A percentile compares a stretch with the other conserved stretches of the same genome.
phyloP scores from a whole-genome alignment of 1,140 invertebrate species.

The Scaptomyza hsui region DNA sequence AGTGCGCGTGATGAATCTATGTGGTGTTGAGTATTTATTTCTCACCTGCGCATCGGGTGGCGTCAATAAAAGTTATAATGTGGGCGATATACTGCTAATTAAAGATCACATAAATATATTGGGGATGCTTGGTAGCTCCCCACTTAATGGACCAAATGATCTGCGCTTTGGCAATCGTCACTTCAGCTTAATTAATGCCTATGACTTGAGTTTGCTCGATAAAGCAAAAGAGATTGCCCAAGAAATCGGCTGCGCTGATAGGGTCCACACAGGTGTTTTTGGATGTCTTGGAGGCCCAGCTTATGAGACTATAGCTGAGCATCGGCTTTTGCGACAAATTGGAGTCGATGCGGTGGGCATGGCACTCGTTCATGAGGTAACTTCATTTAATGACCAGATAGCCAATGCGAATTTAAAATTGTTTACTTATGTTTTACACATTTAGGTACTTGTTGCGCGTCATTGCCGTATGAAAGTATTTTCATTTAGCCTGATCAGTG shows the following conservation, averaged over 20 bases:
- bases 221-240: conserved; percentile 89
- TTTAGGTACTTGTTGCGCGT: conserved; percentile 86
- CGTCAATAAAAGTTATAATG: conserved; percentile 91
- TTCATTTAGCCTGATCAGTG: conserved; percentile 95
- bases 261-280: conserved; percentile 94
- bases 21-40: conserved; percentile 94
- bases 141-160: conserved; percentile 96
- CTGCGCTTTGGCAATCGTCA: conserved; percentile 95
- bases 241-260: conserved; percentile 89
- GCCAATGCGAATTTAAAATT: not conserved
- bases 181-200: conserved; percentile 93
- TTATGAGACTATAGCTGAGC: conserved; percentile 96
- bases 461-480: conserved; percentile 96
- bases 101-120: conserved; percentile 98
- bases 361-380: conserved; percentile 88
- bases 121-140: conserved; percentile 92
- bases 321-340: conserved; percentile 90
- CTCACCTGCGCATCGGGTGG: conserved; percentile 97
- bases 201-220: conserved; percentile 88
- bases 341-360: conserved; percentile 96
- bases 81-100: conserved; percentile 97
- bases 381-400: too few species aligned
- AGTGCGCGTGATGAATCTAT: conserved; percentile 96
- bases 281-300: conserved; percentile 95
- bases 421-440: not conserved